A percentile compares a stretch with the other conserved stretches of the same genome.
Conservation (phyloP, 2,113 vertebrate genomes). For the Phalacrocorax brasilianus region DNA sequence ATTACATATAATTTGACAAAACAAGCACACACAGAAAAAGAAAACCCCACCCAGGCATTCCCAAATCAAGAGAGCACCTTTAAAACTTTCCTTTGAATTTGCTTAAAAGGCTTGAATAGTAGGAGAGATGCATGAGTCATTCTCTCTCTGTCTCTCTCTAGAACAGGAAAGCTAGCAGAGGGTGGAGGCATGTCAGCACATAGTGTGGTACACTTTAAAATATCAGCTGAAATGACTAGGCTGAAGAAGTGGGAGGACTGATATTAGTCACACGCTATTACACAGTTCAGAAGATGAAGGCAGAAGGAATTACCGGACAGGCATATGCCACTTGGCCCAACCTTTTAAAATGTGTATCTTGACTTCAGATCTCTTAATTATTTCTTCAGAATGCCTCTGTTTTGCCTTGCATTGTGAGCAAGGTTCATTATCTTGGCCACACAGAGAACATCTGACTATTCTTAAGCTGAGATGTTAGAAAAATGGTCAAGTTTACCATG, state of each 20-base stretch:
- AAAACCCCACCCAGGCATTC: slow-evolving; percentile 61
- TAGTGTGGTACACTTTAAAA: slow-evolving; percentile 64
- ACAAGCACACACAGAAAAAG: slow-evolving; percentile 16
- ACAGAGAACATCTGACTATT: background rate
- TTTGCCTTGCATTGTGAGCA: background rate
- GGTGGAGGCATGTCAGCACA: slow-evolving; percentile 61
- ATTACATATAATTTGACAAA: slow-evolving; percentile 40
- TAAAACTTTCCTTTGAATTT: slow-evolving; percentile 63
- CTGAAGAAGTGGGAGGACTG: slow-evolving; percentile 66
- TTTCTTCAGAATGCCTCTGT: background rate
- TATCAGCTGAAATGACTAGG: slow-evolving; percentile 70
- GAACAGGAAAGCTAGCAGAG: slow-evolving; percentile 69
- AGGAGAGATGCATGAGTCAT: slow-evolving; percentile 62
- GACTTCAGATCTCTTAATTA: background rate
- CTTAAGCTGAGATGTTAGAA: background rate
- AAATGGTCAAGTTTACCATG: background rate
- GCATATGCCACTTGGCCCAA: slow-evolving; percentile 29
- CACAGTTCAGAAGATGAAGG: slow-evolving; percentile 49
- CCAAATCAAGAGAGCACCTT: slow-evolving; percentile 59
- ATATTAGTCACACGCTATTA: slow-evolving; percentile 69
- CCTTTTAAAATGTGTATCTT: background rate
- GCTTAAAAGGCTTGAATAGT: slow-evolving; percentile 39
- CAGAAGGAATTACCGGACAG: slow-evolving; percentile 48
- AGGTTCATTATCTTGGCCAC: background rate
- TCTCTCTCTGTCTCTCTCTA: slow-evolving; percentile 59